Evolutionary conservation across 1,140 invertebrate species (phyloP), one percentile per base, ranked within the genome.

Genomic region (Hylaeus volcanicus): DNA sequence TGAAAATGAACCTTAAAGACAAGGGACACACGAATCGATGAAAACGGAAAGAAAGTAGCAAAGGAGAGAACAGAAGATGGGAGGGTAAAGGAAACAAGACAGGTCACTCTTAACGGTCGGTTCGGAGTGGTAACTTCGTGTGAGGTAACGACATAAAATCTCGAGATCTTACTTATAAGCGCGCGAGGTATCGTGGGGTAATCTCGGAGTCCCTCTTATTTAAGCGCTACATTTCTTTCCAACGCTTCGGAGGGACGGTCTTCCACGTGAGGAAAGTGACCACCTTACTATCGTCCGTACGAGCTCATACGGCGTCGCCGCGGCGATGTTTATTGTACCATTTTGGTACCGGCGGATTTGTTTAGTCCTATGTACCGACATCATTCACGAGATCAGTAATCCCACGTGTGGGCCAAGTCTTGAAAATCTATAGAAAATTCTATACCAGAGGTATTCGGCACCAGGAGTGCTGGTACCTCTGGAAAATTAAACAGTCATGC

Each of bases 101-200:
- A 65, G 11, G 68, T 71, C 55, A 75, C 61, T 71, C 71, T 87
- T 87, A 87, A 86, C 82, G 85, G 74, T 48, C 82, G 71, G 72
- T 66, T 71, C 73, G 79, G 64, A 71, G 71, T 76, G 72, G 82
- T 82, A 87, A 72, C 86, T 84, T 89, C 88, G 88, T 89, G 88
- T 89, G 88, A 89, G 88, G 88, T 89, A 89, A 89, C 88, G 86
- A 86, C 88, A 89, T 89, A 89, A 89, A 89, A 89, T 89, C 86
- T 80, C 85, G 68, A 89, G 88, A 89, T 89, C 88, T 89, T 89
- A 89, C 88, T 89, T 89, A 89, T 87, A 81, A 79, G 63, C 76
- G 81, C 65, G 81, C 83, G 84, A 41, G 63, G 5, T 26, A 68
- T 83, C 81, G 84, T 85, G 80, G 79, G 69, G 79, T 89, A 89